These are phyloP conservation scores for Lepidocolaptes lacrymiger DNA, from an alignment of 2,797 vertebrate species.

Conservation along the genomic window DNA sequence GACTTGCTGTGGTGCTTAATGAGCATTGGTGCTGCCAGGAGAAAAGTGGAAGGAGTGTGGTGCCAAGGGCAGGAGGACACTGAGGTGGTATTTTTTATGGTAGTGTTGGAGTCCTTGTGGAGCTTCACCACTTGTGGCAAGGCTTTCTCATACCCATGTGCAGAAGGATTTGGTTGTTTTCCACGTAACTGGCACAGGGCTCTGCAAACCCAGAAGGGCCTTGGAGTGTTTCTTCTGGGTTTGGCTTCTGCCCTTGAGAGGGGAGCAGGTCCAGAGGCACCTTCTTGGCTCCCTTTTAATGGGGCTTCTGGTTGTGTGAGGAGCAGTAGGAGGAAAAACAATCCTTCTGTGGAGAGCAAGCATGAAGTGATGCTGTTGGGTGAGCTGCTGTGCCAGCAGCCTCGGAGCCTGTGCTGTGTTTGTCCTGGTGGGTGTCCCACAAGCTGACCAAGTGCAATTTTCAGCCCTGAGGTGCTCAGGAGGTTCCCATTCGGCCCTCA, in stretches of 20 bases:
- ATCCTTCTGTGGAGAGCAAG: neutral
- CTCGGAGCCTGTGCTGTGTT: neutral
- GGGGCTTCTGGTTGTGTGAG: neutral
- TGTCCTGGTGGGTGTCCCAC: neutral
- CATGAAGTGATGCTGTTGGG: neutral
- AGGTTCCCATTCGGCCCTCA: neutral
- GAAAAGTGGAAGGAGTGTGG: neutral
- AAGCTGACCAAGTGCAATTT: neutral
- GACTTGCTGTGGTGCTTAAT: neutral
- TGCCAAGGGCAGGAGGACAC: neutral
- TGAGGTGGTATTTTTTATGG: accelerated
- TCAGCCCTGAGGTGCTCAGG: neutral
- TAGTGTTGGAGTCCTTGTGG: neutral
- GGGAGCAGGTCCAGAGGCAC: neutral
- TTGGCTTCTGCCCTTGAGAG: neutral
- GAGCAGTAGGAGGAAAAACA: neutral
- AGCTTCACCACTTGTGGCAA: neutral
- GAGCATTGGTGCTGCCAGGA: neutral
- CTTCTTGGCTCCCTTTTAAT: neutral
- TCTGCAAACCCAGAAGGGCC: neutral
- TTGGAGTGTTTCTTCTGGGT: neutral
- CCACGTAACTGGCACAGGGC: no score
- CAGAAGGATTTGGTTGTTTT: neutral
- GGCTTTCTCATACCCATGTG: neutral
- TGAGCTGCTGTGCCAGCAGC: neutral